Conservation (phyloP, 2,797 vertebrate genomes). For the Sarcophilus harrisii region DNA sequence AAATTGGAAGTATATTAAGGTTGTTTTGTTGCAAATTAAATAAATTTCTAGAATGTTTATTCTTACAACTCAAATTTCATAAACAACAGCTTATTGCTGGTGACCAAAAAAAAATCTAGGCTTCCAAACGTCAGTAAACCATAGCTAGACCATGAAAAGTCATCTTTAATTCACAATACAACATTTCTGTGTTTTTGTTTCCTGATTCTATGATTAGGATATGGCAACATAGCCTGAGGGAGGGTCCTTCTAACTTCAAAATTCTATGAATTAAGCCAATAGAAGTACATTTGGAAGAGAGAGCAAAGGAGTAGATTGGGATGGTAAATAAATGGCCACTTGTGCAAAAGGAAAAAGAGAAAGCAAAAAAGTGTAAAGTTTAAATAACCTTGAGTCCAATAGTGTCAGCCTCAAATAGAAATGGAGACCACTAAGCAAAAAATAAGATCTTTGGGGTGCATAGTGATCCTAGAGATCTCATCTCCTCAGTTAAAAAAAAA, state of each 20-base stretch:
- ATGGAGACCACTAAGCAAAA: background rate
- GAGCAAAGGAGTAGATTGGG: fast-evolving
- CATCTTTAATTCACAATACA: background rate
- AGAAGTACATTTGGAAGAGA: background rate
- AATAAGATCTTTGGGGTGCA: background rate
- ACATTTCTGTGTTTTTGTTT: background rate
- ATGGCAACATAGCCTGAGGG: background rate
- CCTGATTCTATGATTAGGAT: background rate
- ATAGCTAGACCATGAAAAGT: background rate
- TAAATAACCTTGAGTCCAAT: background rate
- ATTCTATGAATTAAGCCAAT: background rate
- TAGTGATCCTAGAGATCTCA: background rate
- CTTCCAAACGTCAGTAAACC: slow-evolving; percentile 2
- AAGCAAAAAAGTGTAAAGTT: background rate
- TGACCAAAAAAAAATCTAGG: background rate
- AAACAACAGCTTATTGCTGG: background rate
- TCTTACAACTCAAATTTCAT: slow-evolving; percentile 37
- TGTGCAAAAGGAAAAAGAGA: background rate
- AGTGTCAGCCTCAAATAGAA: background rate
- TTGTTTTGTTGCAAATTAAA: slow-evolving; percentile 60
- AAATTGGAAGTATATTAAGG: slow-evolving; percentile 17
- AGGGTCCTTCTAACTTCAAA: background rate
- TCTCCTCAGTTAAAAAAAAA: background rate
- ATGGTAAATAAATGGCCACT: background rate
- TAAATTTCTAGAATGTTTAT: slow-evolving; percentile 51